Evolutionary conservation across 2,888 invertebrate species (phyloP).

Genomic region (Polyploca ridens): DNA sequence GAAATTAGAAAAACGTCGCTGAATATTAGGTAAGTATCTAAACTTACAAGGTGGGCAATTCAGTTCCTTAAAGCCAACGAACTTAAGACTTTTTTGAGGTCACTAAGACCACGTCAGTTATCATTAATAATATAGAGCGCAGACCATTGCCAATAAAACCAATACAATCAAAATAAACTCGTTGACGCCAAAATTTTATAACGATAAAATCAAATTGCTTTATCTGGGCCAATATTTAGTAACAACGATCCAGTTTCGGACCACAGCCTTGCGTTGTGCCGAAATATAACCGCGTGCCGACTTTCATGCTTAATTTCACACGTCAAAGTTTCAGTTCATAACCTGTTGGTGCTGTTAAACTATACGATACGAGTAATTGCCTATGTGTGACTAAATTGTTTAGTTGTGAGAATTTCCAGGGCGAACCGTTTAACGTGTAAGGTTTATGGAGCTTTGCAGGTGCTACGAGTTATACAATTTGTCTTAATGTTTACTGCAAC

Average conservation of each 20-base stretch:
- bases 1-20: too few species aligned
- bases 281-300: slow-evolving; percentile 32
- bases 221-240: slow-evolving; percentile 40
- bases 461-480: not conserved
- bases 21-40: too few species aligned
- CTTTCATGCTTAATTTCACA: slow-evolving; percentile 53
- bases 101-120: too few species aligned
- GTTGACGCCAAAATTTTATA: slow-evolving; percentile 26
- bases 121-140: not conserved
- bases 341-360: slow-evolving; percentile 33
- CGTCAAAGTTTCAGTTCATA: slow-evolving; percentile 38
- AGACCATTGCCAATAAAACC: slow-evolving; percentile 24
- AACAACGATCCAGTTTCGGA: slow-evolving; percentile 33
- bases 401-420: slow-evolving; percentile 18
- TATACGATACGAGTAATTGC: slow-evolving; percentile 29
- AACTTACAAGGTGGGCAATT: too few species aligned
- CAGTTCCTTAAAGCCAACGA: too few species aligned
- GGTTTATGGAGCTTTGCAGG: slow-evolving; percentile 14
- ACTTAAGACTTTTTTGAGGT: too few species aligned
- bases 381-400: slow-evolving; percentile 38
- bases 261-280: slow-evolving; percentile 27
- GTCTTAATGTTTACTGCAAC: not conserved
- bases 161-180: slow-evolving; percentile 23
- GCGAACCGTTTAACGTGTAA: slow-evolving; percentile 20
- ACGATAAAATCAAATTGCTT: slow-evolving; percentile 27